Evolutionary conservation across 1,140 invertebrate genomes (phyloP).

Genomic region (Cydia fagiglandana): DNA sequence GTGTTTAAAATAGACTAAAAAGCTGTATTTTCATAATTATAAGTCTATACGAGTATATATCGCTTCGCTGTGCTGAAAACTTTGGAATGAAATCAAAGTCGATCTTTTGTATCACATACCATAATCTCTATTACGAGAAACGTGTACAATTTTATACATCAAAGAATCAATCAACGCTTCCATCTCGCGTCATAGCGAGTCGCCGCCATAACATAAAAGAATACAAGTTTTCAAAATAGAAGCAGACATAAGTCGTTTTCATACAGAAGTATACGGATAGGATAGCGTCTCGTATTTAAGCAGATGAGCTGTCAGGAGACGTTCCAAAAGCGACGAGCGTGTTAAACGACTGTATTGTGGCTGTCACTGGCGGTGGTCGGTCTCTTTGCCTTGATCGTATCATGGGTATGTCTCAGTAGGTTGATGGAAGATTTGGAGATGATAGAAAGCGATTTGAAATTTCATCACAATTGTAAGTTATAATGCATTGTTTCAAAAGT

Average conservation of each 20-base stretch:
- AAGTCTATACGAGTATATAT: no score
- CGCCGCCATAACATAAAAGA: not conserved
- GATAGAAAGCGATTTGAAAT: not conserved
- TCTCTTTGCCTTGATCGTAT: slow-evolving; percentile 57
- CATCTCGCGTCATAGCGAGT: not conserved
- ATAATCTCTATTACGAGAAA: slow-evolving; percentile 11
- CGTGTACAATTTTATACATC: not conserved
- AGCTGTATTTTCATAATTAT: no score
- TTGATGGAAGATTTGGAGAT: not conserved
- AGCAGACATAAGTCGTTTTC: slow-evolving; percentile 27
- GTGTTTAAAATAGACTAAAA: no score
- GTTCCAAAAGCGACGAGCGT: slow-evolving; percentile 66
- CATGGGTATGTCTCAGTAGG: slow-evolving; percentile 33
- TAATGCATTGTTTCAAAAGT: not conserved
- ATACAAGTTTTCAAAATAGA: slow-evolving; percentile 30
- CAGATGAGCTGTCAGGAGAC: slow-evolving; percentile 64
- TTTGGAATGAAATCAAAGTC: not conserved
- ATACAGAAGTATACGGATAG: slow-evolving; percentile 34
- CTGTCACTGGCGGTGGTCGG: slow-evolving; percentile 63
- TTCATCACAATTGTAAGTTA: not conserved
- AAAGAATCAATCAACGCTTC: slow-evolving; percentile 29
- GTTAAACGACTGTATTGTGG: slow-evolving; percentile 73
- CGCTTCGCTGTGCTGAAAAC: no score
- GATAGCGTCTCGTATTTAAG: slow-evolving; percentile 40
- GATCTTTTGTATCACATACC: not conserved